Base-by-base conservation (phyloP, 2,797 vertebrate species). In the Dermochelys coriacea region DNA sequence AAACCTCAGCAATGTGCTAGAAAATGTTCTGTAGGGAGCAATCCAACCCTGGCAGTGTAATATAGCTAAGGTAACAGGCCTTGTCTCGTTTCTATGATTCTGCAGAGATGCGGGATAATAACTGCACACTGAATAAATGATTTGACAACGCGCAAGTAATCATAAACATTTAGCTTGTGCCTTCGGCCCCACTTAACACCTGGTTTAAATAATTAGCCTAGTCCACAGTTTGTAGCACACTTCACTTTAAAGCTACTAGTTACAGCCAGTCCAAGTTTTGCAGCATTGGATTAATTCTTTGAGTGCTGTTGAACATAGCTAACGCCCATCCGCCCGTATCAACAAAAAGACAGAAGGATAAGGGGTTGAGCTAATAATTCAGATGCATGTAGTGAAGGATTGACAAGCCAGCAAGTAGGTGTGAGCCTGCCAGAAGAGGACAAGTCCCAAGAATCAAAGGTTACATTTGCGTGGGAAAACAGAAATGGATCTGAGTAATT, bases 391-490 rank as follows among this genome's bases (percentile, higher is more conserved):
- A 29, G 74, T 16, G 45, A 77, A 77, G 74, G 74, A 84, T 49
- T 90, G 82, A 75, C 74, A 41, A 61, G 55, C 34, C 83, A 75
- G 27, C 61, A 64, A 79, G 80, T 6, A 77, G 51, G 34, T 50
- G 45, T 78, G n/a, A 86, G 77, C 80, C 80, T 87, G 81, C 74
- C 34, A 1, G 45, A 1, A 19, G 87, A 85, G 47, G 79, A 68
- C 77, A n/a, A 52, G 45, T 64, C 50, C 51, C 90, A 71, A 54
- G 71, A 64, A 77, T 94, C 74, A 86, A 74, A 92, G 86, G 64
- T 91, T 91, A 82, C n/a, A 54, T 93, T 89, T 95, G 86, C 75
- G 45, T 87, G 93, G 96, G 87, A 96, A 94, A 86, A 16, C 59
- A 94, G 95, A 79, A 95, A 88, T 8, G 75, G 84, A 74, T 82